Evolutionary conservation across 2,888 invertebrate genomes (phyloP).

Genomic region (Xestia sexstrigata): DNA sequence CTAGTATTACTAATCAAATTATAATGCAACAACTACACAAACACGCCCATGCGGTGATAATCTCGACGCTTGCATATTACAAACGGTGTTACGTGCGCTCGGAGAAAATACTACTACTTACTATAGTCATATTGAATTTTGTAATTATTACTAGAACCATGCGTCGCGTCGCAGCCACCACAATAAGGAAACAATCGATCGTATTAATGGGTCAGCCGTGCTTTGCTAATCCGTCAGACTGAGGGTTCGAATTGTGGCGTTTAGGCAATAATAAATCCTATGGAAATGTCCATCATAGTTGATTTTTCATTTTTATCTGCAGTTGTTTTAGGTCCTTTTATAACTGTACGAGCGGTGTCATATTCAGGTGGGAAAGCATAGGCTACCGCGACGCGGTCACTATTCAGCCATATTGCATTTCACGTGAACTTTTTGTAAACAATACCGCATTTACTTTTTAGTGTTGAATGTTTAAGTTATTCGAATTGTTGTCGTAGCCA

Average conservation of each 20-base stretch:
- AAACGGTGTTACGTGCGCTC: constrained; percentile 47
- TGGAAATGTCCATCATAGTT: constrained; percentile 74
- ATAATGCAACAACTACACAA: constrained; percentile 56
- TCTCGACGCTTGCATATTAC: constrained; percentile 59
- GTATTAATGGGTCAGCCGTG: constrained; percentile 90
- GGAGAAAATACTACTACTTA: constrained; percentile 54
- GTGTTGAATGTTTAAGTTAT: constrained; percentile 71
- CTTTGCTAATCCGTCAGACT: constrained; percentile 87
- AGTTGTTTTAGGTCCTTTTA: constrained; percentile 78
- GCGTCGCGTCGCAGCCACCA: constrained; percentile 79
- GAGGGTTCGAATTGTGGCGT: constrained; percentile 76
- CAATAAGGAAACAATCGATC: constrained; percentile 90
- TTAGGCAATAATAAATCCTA: constrained; percentile 82
- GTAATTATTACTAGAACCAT: constrained; percentile 81
- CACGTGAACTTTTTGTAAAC: constrained; percentile 85
- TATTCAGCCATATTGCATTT: constrained; percentile 87
- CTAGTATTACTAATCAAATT: constrained; percentile 57
- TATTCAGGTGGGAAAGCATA: constrained; percentile 90
- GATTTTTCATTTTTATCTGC: constrained; percentile 72
- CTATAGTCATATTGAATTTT: constrained; percentile 75
- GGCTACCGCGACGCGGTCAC: constrained; percentile 89
- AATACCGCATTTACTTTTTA: constrained; percentile 81
- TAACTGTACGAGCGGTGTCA: constrained; percentile 81
- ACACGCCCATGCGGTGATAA: constrained; percentile 58
- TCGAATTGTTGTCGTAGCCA: constrained; percentile 60